These are phyloP conservation scores for Ectemnius cavifrons DNA, from an alignment of 2,888 invertebrate genomes.

Conservation along the genomic window DNA sequence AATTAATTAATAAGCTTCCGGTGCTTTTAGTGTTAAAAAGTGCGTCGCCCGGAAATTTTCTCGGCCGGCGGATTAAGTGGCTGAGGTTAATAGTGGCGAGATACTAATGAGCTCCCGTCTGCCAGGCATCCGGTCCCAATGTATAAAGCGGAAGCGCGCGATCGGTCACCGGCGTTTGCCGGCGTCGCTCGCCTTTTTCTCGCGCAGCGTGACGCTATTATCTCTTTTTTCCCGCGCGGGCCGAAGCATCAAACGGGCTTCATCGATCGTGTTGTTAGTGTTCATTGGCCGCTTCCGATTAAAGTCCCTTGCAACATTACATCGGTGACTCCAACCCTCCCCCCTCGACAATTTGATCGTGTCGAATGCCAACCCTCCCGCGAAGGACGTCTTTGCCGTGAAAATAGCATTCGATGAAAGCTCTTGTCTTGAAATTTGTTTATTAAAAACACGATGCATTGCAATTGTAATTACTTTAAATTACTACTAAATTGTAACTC, in stretches of 20 bases:
- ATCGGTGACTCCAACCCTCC: background rate
- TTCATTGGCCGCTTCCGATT: background rate
- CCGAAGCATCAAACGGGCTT: constrained; percentile 1
- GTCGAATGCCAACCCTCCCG: too few relatives aligned
- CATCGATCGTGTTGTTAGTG: background rate
- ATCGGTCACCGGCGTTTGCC: constrained; percentile 5
- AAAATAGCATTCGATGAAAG: too few relatives aligned
- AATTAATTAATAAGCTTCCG: too few relatives aligned
- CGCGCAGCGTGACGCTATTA: constrained; percentile 1
- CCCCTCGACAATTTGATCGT: background rate
- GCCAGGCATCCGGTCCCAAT: constrained; percentile 52
- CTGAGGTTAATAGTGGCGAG: constrained; percentile 55
- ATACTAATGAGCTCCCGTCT: constrained; percentile 60
- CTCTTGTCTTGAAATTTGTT: too few relatives aligned
- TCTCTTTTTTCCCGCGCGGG: constrained; percentile 5
- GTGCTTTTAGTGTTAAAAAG: too few relatives aligned
- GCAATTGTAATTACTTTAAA: too few relatives aligned
- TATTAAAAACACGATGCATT: too few relatives aligned
- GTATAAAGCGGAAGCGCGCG: constrained; percentile 47
- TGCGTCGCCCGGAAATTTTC: too few relatives aligned
- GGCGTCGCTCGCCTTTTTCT: background rate
- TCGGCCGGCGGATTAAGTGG: constrained; percentile 33
- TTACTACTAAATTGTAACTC: too few relatives aligned
- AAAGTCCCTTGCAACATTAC: background rate
- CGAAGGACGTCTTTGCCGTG: too few relatives aligned